A percentile compares a stretch with the other conserved stretches of the same genome.
Evolutionary conservation across 1,140 invertebrate genomes (phyloP).

Genomic region (Penaeus vannamei): DNA sequence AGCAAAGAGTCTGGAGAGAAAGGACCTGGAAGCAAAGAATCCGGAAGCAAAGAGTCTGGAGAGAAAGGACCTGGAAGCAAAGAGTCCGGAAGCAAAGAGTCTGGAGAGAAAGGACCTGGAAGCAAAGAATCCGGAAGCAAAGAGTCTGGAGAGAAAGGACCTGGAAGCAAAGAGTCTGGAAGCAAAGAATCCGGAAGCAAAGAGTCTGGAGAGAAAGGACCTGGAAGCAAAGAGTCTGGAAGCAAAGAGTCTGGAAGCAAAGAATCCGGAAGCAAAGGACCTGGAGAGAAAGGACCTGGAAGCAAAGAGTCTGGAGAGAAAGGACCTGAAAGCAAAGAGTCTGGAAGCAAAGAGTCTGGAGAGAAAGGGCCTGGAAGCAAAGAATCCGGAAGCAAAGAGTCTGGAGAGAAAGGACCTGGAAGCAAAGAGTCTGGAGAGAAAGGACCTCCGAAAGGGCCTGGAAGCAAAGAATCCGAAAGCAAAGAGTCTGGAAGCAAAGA

Average conservation of each 20-base stretch:
- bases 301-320: background rate
- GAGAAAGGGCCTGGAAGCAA: no score
- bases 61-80: slow-evolving; percentile 16
- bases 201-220: background rate
- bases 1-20: slow-evolving; percentile 39
- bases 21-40: slow-evolving; percentile 41
- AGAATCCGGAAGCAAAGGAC: background rate
- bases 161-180: slow-evolving; percentile 16
- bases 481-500: slow-evolving; percentile 33
- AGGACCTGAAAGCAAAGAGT: background rate
- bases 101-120: background rate
- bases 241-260: background rate
- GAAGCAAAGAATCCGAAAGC: slow-evolving; percentile 20
- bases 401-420: slow-evolving; percentile 30
- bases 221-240: background rate
- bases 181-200: slow-evolving; percentile 34
- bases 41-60: slow-evolving; percentile 22
- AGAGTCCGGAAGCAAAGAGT: slow-evolving; percentile 27
- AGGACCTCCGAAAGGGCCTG: slow-evolving; percentile 21
- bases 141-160: slow-evolving; percentile 7
- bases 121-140: slow-evolving; percentile 29
- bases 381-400: slow-evolving; percentile 4
- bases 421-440: background rate
- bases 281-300: background rate
- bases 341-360: slow-evolving; percentile 42